Conservation (phyloP, 2,113 vertebrate genomes). For the Mirounga angustirostris region DNA sequence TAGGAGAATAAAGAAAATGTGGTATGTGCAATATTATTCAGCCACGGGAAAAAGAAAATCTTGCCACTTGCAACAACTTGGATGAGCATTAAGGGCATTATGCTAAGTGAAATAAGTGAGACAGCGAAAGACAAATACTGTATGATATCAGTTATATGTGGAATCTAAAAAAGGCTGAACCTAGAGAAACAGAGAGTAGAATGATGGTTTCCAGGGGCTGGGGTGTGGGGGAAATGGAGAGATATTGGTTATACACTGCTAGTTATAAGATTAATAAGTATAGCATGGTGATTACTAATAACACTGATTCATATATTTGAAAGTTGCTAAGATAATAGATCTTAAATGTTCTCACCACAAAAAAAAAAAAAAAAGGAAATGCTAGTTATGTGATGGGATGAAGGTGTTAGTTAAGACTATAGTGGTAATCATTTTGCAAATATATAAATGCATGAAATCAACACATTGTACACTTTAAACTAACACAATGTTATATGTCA, state of each 20-base stretch:
- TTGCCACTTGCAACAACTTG: neutral
- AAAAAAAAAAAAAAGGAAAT: neutral
- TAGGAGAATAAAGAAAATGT: neutral
- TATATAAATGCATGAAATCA: neutral
- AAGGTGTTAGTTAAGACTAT: neutral
- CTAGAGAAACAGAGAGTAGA: neutral
- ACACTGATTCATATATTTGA: neutral
- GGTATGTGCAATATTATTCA: neutral
- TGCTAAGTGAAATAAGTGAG: neutral
- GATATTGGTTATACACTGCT: neutral
- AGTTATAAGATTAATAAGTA: neutral
- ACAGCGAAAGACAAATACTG: neutral
- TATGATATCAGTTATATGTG: neutral
- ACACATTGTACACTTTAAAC: neutral
- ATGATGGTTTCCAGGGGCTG: neutral
- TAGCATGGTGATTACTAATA: neutral
- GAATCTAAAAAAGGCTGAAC: neutral
- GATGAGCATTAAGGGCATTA: neutral
- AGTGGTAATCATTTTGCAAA: neutral
- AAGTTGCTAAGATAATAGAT: neutral
- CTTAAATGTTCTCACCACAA: neutral
- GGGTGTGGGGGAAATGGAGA: neutral
- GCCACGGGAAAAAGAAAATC: neutral
- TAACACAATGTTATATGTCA: neutral
- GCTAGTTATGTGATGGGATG: neutral